phyloP scores from a whole-genome alignment of 2,113 vertebrate species.

The Ginglymostoma cirratum region DNA sequence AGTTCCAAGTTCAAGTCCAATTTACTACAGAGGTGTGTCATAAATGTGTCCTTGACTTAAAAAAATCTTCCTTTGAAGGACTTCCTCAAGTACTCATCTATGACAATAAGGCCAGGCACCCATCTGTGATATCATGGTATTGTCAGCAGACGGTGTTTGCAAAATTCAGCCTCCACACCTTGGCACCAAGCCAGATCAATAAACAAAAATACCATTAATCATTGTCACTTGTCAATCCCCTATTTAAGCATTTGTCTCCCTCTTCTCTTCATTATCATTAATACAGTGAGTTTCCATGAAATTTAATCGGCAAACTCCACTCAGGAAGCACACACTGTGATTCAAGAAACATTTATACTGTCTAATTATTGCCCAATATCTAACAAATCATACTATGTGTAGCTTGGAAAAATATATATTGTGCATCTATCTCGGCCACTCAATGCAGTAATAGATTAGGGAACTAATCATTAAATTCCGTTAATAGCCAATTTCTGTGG shows the following conservation, averaged over 20 bases:
- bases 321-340: constrained; percentile 25
- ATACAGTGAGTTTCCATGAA: constrained; percentile 38
- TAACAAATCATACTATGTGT: not conserved
- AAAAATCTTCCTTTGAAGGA: not conserved
- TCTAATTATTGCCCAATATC: constrained; percentile 4
- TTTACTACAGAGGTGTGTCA: too few species aligned
- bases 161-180: constrained; percentile 39
- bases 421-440: not conserved
- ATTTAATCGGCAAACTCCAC: constrained; percentile 41
- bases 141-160: constrained; percentile 39
- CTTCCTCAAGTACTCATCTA: constrained; percentile 25
- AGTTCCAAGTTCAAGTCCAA: too few species aligned
- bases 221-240: constrained; percentile 50
- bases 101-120: not conserved
- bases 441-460: not conserved
- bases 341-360: constrained; percentile 34
- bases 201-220: constrained; percentile 51
- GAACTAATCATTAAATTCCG: not conserved
- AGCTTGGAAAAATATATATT: not conserved
- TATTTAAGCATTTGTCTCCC: constrained; percentile 52
- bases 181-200: constrained; percentile 43
- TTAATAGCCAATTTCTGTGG: not conserved
- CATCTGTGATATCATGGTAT: not conserved
- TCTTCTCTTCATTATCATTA: constrained; percentile 45
- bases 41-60: too few species aligned